Evolutionary conservation across 2,797 vertebrate species (phyloP), one percentile per base, ranked within the genome.

Genomic region (Bovichtus diacanthus): DNA sequence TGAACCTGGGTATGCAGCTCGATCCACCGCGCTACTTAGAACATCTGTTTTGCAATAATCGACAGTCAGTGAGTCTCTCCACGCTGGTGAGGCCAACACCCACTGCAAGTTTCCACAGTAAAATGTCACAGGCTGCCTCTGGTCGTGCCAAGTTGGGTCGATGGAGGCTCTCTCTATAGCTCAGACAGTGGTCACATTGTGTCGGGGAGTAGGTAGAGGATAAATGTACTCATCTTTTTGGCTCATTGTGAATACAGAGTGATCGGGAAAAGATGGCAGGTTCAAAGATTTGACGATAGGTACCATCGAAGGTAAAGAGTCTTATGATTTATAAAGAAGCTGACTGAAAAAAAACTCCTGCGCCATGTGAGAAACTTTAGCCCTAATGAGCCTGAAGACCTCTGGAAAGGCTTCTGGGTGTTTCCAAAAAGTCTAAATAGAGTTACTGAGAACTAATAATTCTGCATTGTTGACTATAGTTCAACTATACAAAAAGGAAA

Each of bases 21-120:
- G 53, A 73, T 63, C 55, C 61, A 64, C 77, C 66, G 60, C 21
- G 4, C 62, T 53, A 50, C 49, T 83, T 70, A 53, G 71, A 83
- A 87, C 82, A 91, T 93, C 87, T 92, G 85, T 81, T 90, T 89
- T 79, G 82, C 53, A 87, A 86, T 79, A 86, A 91, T 88, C 74
- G 44, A 66, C 84, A 78, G 81, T 64, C 84, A 74, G 65, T 9
- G 58, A 89, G 83, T 81, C 70, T 89, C 84, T 89, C 84, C 56
- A 58, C 61, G 50, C 60, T 77, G 76, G 68, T 53, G 56, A 79
- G 58, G 85, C 87, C 91, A 89, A 93, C 93, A 87, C 91, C 92
- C 93, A 92, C 87, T 87, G 74, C 65, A 83, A 84, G 86, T 95
- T 95, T 94, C 93, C 91, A 90, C 84, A 77, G 85, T 85, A 71